Conservation (phyloP, 2,888 invertebrate genomes). For the Mystacides longicornis region DNA sequence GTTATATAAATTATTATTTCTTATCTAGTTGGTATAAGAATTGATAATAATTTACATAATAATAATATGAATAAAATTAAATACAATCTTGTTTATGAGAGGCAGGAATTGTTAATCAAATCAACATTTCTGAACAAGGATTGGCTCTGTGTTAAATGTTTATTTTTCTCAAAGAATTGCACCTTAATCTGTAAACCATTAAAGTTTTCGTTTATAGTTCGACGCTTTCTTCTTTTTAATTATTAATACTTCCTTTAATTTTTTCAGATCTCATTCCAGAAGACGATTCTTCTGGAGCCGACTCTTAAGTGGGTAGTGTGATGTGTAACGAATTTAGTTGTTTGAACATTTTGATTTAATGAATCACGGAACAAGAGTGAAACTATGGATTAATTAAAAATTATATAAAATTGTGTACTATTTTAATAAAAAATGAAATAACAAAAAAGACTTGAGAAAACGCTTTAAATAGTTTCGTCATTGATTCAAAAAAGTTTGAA, state of each 20-base stretch:
- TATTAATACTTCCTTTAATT: not conserved
- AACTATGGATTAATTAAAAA: not conserved
- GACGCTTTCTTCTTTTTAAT: too few species aligned
- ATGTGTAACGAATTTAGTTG: not conserved
- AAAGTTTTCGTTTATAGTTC: too few species aligned
- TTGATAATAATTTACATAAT: too few species aligned
- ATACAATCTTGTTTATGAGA: too few species aligned
- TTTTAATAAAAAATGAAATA: slow-evolving; percentile 11
- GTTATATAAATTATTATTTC: too few species aligned
- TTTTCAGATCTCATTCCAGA: slow-evolving; percentile 5
- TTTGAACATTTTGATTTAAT: not conserved
- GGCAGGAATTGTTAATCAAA: too few species aligned
- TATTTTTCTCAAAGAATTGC: too few species aligned
- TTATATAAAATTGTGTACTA: not conserved
- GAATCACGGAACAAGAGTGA: not conserved
- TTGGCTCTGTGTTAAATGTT: too few species aligned
- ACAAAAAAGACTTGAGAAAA: slow-evolving; percentile 11
- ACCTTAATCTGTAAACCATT: too few species aligned
- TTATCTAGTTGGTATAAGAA: too few species aligned
- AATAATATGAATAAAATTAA: too few species aligned
- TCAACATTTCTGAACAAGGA: too few species aligned
- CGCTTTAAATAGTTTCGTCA: slow-evolving; percentile 15
- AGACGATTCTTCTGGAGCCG: slow-evolving; percentile 4
- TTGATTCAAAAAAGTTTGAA: slow-evolving; percentile 23
- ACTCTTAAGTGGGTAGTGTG: not conserved